Evolutionary conservation across 2,113 vertebrate genomes (phyloP).

Genomic region (Copsychus sechellarum): DNA sequence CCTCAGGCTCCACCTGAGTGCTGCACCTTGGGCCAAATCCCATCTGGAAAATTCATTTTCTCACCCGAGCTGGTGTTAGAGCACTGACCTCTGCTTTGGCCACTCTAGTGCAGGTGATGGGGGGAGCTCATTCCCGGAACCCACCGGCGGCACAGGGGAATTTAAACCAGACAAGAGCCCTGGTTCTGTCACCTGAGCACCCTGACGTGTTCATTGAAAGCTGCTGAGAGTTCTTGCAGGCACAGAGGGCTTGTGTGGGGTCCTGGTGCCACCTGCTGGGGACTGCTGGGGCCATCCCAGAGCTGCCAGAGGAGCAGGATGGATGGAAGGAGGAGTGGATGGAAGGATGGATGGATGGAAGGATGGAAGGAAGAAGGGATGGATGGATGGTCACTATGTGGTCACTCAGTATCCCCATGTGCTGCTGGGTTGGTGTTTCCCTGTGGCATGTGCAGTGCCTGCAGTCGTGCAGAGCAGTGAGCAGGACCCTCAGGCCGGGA

Average conservation of each 20-base stretch:
- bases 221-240: not conserved
- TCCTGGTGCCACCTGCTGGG: conserved; percentile 55
- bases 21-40: not conserved
- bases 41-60: not conserved
- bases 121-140: not conserved
- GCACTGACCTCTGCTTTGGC: not conserved
- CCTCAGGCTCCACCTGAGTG: not conserved
- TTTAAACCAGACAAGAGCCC: not conserved
- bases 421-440: not conserved
- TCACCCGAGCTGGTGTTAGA: not conserved
- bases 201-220: too few relatives aligned
- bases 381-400: not conserved
- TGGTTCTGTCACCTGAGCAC: fast-evolving
- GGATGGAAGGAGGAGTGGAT: not conserved
- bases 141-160: not conserved
- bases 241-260: not conserved
- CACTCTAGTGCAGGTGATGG: not conserved
- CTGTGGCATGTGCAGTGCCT: fast-evolving
- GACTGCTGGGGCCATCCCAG: not conserved
- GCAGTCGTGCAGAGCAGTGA: fast-evolving
- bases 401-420: fast-evolving
- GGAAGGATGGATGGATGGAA: not conserved
- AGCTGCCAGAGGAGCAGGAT: not conserved
- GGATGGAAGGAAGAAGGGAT: not conserved
- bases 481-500: fast-evolving